Conservation (phyloP, 2,888 invertebrate genomes). For the Athalia circularis region DNA sequence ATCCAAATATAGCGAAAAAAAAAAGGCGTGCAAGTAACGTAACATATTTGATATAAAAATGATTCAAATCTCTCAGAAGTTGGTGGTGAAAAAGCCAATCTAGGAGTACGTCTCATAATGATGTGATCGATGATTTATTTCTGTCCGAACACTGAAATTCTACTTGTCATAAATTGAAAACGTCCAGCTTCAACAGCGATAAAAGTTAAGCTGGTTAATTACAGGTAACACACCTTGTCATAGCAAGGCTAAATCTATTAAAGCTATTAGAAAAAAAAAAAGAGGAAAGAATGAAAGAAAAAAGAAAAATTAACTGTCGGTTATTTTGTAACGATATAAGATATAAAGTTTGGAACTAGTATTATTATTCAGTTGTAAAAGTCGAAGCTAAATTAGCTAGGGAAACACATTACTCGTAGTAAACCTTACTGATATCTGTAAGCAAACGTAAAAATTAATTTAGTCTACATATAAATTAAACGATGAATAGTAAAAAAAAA, state of each 20-base stretch:
- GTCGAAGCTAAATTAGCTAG: slow-evolving; percentile 64
- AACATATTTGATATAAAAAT: no score
- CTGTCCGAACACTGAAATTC: slow-evolving; percentile 5
- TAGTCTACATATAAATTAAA: slow-evolving; percentile 62
- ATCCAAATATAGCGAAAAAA: neutral
- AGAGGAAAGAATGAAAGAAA: no score
- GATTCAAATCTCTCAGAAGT: no score
- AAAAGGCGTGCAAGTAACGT: neutral
- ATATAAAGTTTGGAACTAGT: slow-evolving; percentile 60
- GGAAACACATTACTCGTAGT: slow-evolving; percentile 65
- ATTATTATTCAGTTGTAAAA: slow-evolving; percentile 60
- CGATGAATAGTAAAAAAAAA: slow-evolving; percentile 61
- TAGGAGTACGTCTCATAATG: no score
- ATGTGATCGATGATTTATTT: neutral
- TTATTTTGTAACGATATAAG: slow-evolving; percentile 68
- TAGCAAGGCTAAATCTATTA: slow-evolving; percentile 18
- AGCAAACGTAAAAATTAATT: slow-evolving; percentile 62
- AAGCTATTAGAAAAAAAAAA: neutral
- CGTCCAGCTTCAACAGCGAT: neutral
- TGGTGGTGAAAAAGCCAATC: no score
- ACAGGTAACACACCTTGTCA: slow-evolving; percentile 10
- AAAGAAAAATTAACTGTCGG: slow-evolving; percentile 56
- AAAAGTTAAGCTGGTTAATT: slow-evolving; percentile 14
- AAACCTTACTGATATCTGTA: slow-evolving; percentile 67
- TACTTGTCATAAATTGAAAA: slow-evolving; percentile 1